Conservation (phyloP, 2,113 vertebrate genomes). For the Antechinus flavipes region DNA sequence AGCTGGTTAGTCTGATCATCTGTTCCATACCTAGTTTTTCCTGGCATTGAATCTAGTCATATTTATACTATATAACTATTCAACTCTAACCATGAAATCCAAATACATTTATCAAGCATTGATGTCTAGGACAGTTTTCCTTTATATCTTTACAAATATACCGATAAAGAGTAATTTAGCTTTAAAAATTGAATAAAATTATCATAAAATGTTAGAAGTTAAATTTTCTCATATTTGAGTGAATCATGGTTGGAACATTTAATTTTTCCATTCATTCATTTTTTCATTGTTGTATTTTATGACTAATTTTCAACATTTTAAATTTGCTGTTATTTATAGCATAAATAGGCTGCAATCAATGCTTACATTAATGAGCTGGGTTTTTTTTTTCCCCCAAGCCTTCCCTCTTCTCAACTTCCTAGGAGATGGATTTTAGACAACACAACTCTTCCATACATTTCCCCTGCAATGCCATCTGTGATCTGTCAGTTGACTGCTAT, state of each 20-base stretch:
- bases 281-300: too few species aligned
- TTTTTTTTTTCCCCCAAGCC: too few species aligned
- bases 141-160: background rate
- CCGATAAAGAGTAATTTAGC: background rate
- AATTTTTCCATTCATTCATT: too few species aligned
- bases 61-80: background rate
- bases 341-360: too few species aligned
- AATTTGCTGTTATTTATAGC: too few species aligned
- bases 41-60: background rate
- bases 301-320: too few species aligned
- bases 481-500: background rate
- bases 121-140: background rate
- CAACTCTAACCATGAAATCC: background rate
- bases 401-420: background rate
- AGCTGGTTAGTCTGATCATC: background rate
- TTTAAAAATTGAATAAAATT: too few species aligned
- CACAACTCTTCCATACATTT: background rate
- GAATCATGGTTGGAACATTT: too few species aligned
- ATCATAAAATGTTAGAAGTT: too few species aligned
- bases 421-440: background rate
- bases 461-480: background rate
- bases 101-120: background rate
- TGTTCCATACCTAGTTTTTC: background rate
- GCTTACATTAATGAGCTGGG: background rate
- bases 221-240: too few species aligned